phyloP scores from a whole-genome alignment of 2,888 invertebrate genomes.

The Agriopis aurantiaria region DNA sequence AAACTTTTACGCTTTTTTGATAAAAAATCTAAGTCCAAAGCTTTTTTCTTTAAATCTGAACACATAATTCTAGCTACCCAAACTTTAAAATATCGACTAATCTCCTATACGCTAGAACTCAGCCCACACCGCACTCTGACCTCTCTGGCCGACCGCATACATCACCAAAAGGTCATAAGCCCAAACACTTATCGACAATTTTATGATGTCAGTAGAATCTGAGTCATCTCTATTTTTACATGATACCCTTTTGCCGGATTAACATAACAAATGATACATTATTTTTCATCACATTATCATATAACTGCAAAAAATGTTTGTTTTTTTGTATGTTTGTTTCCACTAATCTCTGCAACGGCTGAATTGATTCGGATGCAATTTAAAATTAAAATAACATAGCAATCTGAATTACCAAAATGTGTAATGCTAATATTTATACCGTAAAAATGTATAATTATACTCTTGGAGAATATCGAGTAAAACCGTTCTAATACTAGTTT shows the following conservation, averaged over 20 bases:
- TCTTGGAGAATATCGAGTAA: background rate
- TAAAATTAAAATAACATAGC: background rate
- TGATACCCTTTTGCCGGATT: conserved; percentile 47
- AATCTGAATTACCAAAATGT: background rate
- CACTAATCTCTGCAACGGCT: background rate
- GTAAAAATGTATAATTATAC: background rate
- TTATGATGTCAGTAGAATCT: conserved; percentile 76
- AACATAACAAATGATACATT: conserved; percentile 19
- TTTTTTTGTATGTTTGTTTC: background rate
- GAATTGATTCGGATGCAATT: background rate
- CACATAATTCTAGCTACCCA: background rate
- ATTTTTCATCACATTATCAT: conserved; percentile 16
- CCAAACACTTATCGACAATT: conserved; percentile 72
- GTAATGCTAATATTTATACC: no score
- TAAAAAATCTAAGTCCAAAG: no score
- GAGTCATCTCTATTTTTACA: conserved; percentile 70
- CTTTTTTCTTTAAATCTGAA: background rate
- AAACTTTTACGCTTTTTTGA: no score
- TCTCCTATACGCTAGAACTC: conserved; percentile 43
- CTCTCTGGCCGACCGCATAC: conserved; percentile 73
- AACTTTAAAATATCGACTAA: conserved; percentile 17
- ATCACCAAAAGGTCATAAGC: conserved; percentile 79
- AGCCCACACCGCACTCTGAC: conserved; percentile 63
- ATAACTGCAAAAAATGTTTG: background rate
- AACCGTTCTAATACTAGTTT: background rate